A percentile compares a stretch with the other conserved stretches of the same genome.
Evolutionary conservation across 2,888 invertebrate species (phyloP).

Genomic region (Netelia inedita): DNA sequence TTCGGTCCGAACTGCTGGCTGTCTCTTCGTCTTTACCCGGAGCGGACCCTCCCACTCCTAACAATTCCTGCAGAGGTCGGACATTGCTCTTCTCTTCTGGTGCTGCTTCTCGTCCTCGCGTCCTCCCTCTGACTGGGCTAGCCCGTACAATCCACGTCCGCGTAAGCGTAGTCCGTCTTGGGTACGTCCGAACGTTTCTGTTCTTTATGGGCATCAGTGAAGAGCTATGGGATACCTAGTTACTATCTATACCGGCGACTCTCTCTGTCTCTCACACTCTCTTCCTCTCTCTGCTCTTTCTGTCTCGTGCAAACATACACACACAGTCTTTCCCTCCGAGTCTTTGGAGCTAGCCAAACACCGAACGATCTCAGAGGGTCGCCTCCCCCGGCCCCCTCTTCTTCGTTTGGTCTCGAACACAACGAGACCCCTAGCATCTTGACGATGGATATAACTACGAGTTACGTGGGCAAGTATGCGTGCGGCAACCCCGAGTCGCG

Average conservation of each 20-base stretch:
- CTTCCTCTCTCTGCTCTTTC: constrained; percentile 59
- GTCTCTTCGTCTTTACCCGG: constrained; percentile 41
- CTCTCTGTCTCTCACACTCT: constrained; percentile 70
- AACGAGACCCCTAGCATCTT: constrained; percentile 45
- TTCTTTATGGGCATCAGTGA: constrained; percentile 79
- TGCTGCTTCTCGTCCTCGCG: constrained; percentile 55
- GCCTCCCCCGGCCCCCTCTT: neutral
- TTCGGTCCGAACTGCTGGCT: constrained; percentile 57
- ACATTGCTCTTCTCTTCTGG: constrained; percentile 61
- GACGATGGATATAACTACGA: constrained; percentile 33
- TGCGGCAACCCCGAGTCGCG: constrained; percentile 38
- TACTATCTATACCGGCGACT: constrained; percentile 76
- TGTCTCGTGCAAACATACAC: constrained; percentile 28
- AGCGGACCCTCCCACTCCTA: constrained; percentile 62
- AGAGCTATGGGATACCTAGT: constrained; percentile 80
- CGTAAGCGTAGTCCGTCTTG: constrained; percentile 82
- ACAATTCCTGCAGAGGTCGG: constrained; percentile 54
- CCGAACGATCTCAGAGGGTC: constrained; percentile 50
- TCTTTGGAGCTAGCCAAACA: constrained; percentile 41
- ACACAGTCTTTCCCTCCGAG: constrained; percentile 19
- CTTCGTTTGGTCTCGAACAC: constrained; percentile 29
- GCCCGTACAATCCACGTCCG: constrained; percentile 76
- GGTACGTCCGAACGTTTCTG: constrained; percentile 80
- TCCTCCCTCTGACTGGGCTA: constrained; percentile 46
- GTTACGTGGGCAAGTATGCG: constrained; percentile 53